phyloP scores from a whole-genome alignment of 2,113 vertebrate genomes.

The Gavialis gangeticus region DNA sequence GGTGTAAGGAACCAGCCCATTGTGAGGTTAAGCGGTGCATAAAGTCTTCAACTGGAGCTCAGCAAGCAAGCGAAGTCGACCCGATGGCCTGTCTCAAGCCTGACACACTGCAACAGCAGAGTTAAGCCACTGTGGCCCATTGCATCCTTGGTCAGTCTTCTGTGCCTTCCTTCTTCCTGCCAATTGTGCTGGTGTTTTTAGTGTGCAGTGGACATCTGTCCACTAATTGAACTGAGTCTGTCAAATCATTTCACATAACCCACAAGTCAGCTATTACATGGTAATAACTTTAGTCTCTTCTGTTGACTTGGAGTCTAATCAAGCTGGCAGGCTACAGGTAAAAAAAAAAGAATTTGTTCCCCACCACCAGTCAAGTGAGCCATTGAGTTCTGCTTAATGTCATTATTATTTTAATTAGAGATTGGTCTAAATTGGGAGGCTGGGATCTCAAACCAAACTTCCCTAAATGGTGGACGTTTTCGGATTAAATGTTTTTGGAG shows the following conservation, averaged over 20 bases:
- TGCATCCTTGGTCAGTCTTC: not conserved
- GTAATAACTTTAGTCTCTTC: not conserved
- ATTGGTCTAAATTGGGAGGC: not conserved
- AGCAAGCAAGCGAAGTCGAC: not conserved
- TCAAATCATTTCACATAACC: not conserved
- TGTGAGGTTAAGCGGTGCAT: not conserved
- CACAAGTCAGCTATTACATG: rapidly evolving
- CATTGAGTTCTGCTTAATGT: not conserved
- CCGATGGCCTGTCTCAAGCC: not conserved
- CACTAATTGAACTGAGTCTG: not conserved
- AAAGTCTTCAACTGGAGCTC: not conserved
- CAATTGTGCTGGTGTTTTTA: not conserved
- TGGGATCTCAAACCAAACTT: not conserved
- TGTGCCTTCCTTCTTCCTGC: not conserved
- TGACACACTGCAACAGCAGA: not conserved
- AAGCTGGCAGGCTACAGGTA: not conserved
- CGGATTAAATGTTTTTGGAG: not conserved
- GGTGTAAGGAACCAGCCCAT: not conserved
- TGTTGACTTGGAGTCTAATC: not conserved
- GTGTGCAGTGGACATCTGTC: not conserved
- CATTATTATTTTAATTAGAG: not conserved
- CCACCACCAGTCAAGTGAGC: not conserved
- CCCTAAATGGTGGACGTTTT: not conserved
- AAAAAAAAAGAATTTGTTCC: not conserved
- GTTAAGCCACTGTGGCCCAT: rapidly evolving